Conservation (phyloP, 2,113 vertebrate species). For the Pangasianodon hypophthalmus region DNA sequence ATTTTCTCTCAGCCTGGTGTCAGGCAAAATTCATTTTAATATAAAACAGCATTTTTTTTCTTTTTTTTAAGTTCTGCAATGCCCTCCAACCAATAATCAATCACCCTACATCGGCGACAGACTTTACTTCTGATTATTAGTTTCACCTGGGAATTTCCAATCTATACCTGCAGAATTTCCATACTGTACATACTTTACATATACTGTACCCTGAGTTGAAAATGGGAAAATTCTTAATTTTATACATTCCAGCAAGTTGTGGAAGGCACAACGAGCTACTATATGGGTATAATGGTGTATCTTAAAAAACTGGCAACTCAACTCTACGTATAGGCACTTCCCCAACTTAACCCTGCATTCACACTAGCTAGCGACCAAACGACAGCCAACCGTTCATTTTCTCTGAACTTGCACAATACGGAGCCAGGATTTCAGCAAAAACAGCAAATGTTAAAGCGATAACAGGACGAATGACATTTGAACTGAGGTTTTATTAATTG, state of each 20-base stretch:
- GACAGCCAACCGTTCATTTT: not conserved
- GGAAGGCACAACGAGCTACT: not conserved
- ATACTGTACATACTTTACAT: not conserved
- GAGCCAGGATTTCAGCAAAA: not conserved
- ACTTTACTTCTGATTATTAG: not conserved
- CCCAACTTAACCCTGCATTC: not conserved
- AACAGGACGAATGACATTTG: not conserved
- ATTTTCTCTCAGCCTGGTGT: not conserved
- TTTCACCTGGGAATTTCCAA: not conserved
- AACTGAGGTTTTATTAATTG: too few species aligned
- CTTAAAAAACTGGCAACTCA: not conserved
- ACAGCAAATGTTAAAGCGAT: not conserved
- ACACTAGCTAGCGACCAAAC: not conserved
- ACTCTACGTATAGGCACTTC: not conserved
- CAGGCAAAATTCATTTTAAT: not conserved
- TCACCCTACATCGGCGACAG: not conserved
- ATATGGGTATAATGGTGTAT: not conserved
- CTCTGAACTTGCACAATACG: not conserved
- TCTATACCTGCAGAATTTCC: not conserved
- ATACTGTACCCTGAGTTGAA: not conserved
- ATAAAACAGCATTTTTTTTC: too few species aligned
- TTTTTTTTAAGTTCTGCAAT: not conserved
- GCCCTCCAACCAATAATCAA: not conserved
- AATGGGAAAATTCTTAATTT: not conserved
- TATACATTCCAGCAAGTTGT: not conserved